These are phyloP conservation scores for Morone chrysops DNA, from an alignment of 2,113 vertebrate species.

Conservation along the genomic window DNA sequence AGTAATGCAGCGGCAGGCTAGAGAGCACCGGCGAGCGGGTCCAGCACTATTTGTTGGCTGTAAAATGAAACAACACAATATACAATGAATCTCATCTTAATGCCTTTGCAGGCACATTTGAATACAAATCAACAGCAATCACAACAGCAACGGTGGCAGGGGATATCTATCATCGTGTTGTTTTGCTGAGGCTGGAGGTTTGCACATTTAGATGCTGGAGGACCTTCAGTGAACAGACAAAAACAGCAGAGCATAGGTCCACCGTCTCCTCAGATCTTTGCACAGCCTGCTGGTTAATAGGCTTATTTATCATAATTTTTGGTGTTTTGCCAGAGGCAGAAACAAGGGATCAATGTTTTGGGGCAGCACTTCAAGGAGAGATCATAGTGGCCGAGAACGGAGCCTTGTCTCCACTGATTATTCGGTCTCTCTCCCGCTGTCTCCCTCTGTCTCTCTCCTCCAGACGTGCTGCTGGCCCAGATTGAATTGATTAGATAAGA, in stretches of 20 bases:
- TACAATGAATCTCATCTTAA: slow-evolving; percentile 55
- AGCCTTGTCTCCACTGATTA: slow-evolving; percentile 51
- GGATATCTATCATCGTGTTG: slow-evolving; percentile 1
- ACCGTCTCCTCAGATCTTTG: slow-evolving; percentile 8
- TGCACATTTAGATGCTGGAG: slow-evolving; percentile 12
- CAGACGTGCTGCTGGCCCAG: slow-evolving; percentile 41
- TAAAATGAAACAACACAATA: slow-evolving; percentile 58
- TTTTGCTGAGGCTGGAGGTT: slow-evolving; percentile 25
- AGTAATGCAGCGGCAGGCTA: slow-evolving; percentile 18
- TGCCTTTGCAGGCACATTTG: slow-evolving; percentile 38
- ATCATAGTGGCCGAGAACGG: slow-evolving; percentile 9
- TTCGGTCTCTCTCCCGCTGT: slow-evolving; percentile 8
- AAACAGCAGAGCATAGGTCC: slow-evolving; percentile 18
- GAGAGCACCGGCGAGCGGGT: slow-evolving; percentile 3
- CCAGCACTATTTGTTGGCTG: slow-evolving; percentile 31
- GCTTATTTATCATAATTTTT: slow-evolving; percentile 58
- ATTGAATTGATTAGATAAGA: slow-evolving; percentile 61
- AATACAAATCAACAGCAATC: slow-evolving; percentile 61
- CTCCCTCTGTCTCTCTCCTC: slow-evolving; percentile 8
- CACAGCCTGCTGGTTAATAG: slow-evolving; percentile 39
- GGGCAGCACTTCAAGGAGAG: slow-evolving; percentile 37
- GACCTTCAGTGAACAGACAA: slow-evolving; percentile 26
- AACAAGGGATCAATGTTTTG: slow-evolving; percentile 51
- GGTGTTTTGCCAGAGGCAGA: slow-evolving; percentile 49
- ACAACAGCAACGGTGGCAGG: not conserved